These are phyloP conservation scores for Drosophila pandora DNA, from an alignment of 1,140 invertebrate species.

Conservation along the genomic window DNA sequence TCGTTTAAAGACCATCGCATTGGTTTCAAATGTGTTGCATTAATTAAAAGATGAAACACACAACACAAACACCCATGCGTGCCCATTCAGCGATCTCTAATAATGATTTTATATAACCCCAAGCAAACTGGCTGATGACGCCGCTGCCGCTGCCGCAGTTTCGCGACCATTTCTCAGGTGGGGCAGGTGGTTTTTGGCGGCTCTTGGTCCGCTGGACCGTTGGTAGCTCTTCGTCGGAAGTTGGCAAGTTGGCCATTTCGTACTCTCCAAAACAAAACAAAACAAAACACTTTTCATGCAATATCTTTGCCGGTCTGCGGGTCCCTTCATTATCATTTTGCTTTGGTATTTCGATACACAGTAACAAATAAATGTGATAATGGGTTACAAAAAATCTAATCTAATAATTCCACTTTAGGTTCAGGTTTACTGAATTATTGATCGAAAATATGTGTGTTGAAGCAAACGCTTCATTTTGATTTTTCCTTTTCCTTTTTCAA, in stretches of 20 bases:
- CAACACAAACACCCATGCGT: conserved; percentile 21
- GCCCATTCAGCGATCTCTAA: conserved; percentile 58
- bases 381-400: no score
- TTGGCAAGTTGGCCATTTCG: conserved; percentile 38
- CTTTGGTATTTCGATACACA: conserved; percentile 20
- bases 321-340: conserved; percentile 59
- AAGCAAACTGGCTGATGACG: conserved; percentile 39
- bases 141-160: conserved; percentile 14
- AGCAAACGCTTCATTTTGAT: background rate
- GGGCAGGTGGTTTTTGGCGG: conserved; percentile 17
- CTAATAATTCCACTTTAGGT: no score
- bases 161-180: conserved; percentile 36
- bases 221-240: conserved; percentile 46
- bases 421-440: background rate
- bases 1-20: conserved; percentile 8
- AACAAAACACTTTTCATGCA: conserved; percentile 42
- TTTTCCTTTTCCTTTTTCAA: background rate
- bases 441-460: background rate
- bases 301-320: conserved; percentile 38
- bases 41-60: conserved; percentile 74
- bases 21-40: conserved; percentile 56
- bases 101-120: conserved; percentile 74
- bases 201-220: conserved; percentile 1
- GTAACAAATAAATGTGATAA: background rate
- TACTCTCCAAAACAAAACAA: conserved; percentile 33